Conservation (phyloP, 2,888 invertebrate genomes). For the Brachyopa scutellaris region DNA sequence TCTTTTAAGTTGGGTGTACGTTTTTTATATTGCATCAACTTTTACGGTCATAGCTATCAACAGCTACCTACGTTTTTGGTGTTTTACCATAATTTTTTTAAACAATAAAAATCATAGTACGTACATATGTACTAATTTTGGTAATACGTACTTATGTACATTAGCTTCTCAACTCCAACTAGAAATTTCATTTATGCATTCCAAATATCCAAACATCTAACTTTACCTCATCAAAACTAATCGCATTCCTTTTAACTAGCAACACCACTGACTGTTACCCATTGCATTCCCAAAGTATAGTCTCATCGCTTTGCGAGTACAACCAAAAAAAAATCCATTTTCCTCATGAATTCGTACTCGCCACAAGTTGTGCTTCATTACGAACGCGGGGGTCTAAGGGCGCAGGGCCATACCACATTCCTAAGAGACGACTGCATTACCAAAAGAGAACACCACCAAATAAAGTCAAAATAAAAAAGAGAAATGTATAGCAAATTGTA, state of each 20-base stretch:
- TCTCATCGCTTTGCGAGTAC: neutral
- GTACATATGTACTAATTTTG: no score
- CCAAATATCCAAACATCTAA: neutral
- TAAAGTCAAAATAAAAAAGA: conserved; percentile 3
- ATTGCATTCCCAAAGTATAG: neutral
- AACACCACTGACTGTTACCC: neutral
- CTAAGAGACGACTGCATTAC: conserved; percentile 24
- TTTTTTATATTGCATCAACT: no score
- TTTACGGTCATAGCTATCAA: no score
- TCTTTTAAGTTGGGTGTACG: no score
- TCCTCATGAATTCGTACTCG: neutral
- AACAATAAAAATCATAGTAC: no score
- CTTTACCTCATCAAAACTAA: neutral
- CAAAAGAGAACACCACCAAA: conserved; percentile 27
- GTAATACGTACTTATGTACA: no score
- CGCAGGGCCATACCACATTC: conserved; percentile 28
- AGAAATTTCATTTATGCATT: no score
- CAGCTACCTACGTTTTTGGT: no score
- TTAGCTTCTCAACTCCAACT: no score
- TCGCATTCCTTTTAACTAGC: neutral
- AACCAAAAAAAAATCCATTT: no score
- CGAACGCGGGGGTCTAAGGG: neutral
- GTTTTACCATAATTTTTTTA: no score
- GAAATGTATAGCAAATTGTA: conserved; percentile 4
- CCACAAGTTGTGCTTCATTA: neutral